Base-by-base conservation (phyloP, 2,113 vertebrate species). In the Miniopterus natalensis region DNA sequence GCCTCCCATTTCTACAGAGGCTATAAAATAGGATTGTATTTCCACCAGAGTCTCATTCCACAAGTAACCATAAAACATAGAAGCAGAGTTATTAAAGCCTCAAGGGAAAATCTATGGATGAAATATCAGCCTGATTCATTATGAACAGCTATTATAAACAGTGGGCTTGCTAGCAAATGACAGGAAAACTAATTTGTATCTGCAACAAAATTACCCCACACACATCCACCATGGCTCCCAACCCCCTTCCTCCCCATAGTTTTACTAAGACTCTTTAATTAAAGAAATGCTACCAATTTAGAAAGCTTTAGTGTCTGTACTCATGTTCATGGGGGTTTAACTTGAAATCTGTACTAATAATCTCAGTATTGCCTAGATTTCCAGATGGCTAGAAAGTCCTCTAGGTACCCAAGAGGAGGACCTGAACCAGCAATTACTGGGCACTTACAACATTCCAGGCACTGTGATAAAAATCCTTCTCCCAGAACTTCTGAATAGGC, bases 81-180 rank as follows among this genome's bases (percentile, higher is more conserved):
- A 92, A 66, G 49, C 81, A 95, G 93, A 79, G 85, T 90, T 96
- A 96, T 96, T 97, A 95, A 94, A 95, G 63, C 89, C 93, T 93
- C 95, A 27, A 83, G 94, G 91, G 93, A 86, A 98, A 96, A 98
- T 93, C 65, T 86, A 96, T 84, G 94, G 97, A 94, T 71, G 95
- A 97, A 94, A 87, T 95, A 97, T 87, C 97, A 89, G 92, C 70
- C 95, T 96, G 96, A 97, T 97, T 97, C 95, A 94, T 97, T 97
- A 97, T 59, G 57, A 97, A 61, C 79, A 92, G 96, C 90, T 96
- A 96, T 92, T 92, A 95, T 80, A 94, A 97, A 95, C 93, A 96
- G 92, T 77, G 63, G 59, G 74, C 40, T 94, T 93, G 49, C 92
- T 90, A 94, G 70, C 59, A 95, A 94, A 95, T 93, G 94, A 95